A percentile compares a stretch with the other conserved stretches of the same genome.
These are phyloP conservation scores for Diarsia mendica DNA, from an alignment of 2,888 invertebrate genomes.

Conservation along the genomic window DNA sequence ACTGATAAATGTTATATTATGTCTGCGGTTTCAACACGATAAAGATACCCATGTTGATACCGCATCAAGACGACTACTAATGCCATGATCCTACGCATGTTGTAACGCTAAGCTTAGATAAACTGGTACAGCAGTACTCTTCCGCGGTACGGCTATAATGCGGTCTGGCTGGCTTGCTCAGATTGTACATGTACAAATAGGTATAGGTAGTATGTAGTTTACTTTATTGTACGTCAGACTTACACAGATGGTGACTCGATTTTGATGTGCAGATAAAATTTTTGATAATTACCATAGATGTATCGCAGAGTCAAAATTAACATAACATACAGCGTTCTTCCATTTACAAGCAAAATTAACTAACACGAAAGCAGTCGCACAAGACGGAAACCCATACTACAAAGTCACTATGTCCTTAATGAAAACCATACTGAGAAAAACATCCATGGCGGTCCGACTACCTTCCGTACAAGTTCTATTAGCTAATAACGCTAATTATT, in stretches of 20 bases:
- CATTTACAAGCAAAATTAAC: neutral
- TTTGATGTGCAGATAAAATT: neutral
- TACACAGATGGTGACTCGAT: neutral
- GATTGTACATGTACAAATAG: neutral
- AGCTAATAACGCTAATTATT: conserved; percentile 47
- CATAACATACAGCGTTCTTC: neutral
- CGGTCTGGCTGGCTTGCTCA: conserved; percentile 18
- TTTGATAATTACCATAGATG: neutral
- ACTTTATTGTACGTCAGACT: neutral
- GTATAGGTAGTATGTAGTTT: neutral
- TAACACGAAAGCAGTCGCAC: neutral
- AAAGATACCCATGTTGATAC: conserved; percentile 6
- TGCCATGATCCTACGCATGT: conserved; percentile 49
- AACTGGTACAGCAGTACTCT: conserved; percentile 40
- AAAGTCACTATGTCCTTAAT: conserved; percentile 14
- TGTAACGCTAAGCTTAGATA: conserved; percentile 43
- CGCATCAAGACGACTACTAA: conserved; percentile 24
- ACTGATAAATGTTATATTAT: neutral
- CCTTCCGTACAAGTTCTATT: conserved; percentile 32
- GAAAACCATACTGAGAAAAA: neutral
- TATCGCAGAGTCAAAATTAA: neutral
- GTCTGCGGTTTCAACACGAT: neutral
- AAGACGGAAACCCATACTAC: conserved; percentile 8
- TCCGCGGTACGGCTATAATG: conserved; percentile 44
- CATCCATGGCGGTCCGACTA: conserved; percentile 13